A percentile compares a stretch with the other conserved stretches of the same genome.
These are phyloP conservation scores for Epizoanthus scotinus DNA, from an alignment of 92 coral and sea anemone species.

Conservation along the genomic window DNA sequence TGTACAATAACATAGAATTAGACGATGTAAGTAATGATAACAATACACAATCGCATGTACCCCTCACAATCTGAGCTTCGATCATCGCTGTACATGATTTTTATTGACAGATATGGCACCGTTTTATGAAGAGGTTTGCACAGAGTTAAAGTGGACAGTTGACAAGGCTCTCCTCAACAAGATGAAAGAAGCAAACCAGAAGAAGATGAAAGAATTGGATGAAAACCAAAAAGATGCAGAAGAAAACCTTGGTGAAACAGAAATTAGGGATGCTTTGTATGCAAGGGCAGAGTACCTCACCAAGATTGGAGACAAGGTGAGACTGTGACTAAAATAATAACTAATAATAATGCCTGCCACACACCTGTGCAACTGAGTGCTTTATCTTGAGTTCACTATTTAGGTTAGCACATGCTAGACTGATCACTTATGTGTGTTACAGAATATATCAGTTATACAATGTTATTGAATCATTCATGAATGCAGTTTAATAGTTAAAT, in stretches of 20 bases:
- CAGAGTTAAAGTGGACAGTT: constrained; percentile 89
- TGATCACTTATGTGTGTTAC: too few species aligned
- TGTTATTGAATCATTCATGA: too few species aligned
- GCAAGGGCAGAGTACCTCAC: constrained; percentile 89
- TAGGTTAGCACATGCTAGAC: too few species aligned
- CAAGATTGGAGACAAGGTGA: constrained; percentile 91
- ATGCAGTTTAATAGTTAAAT: too few species aligned
- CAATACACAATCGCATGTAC: too few species aligned
- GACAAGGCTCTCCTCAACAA: constrained; percentile 79
- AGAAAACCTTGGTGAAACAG: constrained; percentile 95
- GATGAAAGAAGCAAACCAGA: constrained; percentile 86
- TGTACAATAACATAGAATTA: too few species aligned
- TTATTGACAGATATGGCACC: constrained; percentile 87
- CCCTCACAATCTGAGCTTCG: too few species aligned
- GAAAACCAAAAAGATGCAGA: constrained; percentile 89
- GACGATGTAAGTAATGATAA: too few species aligned
- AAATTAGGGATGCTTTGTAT: constrained; percentile 88
- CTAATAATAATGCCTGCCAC: background rate
- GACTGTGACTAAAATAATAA: background rate
- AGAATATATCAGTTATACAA: too few species aligned
- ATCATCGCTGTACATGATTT: too few species aligned
- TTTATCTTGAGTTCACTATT: too few species aligned
- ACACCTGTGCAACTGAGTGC: too few species aligned
- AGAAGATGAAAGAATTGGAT: constrained; percentile 78
- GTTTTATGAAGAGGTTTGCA: constrained; percentile 89